Conservation (phyloP, 2,888 invertebrate species). For the Gasteruption jaculator region DNA sequence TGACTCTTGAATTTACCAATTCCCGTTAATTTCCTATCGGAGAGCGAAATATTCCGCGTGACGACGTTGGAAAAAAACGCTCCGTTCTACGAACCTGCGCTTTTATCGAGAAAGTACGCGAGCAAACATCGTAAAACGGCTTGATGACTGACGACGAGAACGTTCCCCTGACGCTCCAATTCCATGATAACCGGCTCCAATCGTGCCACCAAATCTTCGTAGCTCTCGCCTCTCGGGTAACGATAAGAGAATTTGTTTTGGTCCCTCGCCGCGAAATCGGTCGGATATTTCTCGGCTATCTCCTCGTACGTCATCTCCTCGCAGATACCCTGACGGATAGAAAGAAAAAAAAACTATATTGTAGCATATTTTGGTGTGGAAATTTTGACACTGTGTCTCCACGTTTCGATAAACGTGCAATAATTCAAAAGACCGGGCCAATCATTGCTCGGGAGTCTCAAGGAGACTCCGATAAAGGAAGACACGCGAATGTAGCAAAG, state of each 20-base stretch:
- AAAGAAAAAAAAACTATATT: background rate
- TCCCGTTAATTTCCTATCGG: too few relatives aligned
- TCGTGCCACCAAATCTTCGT: conserved; percentile 95
- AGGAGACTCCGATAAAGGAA: too few relatives aligned
- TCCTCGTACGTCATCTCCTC: conserved; percentile 99
- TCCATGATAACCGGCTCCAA: conserved; percentile 99
- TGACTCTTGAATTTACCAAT: too few relatives aligned
- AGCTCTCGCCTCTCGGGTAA: conserved; percentile 89
- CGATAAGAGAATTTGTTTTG: conserved; percentile 95
- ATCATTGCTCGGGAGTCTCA: too few relatives aligned
- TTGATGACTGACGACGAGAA: conserved; percentile 94
- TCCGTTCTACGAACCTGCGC: conserved; percentile 63
- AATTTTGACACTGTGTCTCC: too few relatives aligned
- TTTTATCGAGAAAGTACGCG: conserved; percentile 96
- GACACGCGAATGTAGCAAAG: too few relatives aligned
- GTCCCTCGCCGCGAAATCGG: conserved; percentile 93
- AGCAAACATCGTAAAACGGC: conserved; percentile 92
- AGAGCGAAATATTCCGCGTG: conserved; percentile 4
- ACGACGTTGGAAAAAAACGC: background rate
- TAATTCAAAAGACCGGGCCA: too few relatives aligned
- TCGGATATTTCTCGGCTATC: conserved; percentile 88
- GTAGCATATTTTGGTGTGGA: too few relatives aligned
- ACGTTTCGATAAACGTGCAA: too few relatives aligned
- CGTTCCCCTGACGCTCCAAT: conserved; percentile 93
- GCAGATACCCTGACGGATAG: conserved; percentile 79